phyloP scores from a whole-genome alignment of 2,888 invertebrate genomes.

The Orgyia antiqua region DNA sequence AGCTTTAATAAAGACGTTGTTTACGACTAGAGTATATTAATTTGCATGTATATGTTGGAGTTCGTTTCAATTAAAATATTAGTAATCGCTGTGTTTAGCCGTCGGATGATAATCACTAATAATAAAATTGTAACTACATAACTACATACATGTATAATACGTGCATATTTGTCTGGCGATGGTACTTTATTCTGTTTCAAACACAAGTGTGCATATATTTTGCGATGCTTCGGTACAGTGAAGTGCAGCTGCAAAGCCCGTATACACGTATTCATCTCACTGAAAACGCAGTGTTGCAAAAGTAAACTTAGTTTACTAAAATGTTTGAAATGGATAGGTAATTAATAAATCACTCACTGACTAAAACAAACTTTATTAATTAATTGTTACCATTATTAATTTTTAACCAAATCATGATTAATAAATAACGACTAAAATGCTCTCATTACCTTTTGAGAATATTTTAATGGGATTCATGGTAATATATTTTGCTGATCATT shows the following conservation, averaged over 20 bases:
- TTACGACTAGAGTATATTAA: conserved; percentile 41
- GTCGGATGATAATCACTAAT: conserved; percentile 38
- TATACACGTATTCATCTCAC: conserved; percentile 6
- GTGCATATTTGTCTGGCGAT: conserved; percentile 24
- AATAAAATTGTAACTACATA: conserved; percentile 34
- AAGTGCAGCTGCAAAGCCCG: conserved; percentile 5
- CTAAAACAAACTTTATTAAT: no score
- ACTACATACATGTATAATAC: no score
- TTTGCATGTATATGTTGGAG: conserved; percentile 44
- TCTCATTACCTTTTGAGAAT: no score
- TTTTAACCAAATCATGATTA: no score
- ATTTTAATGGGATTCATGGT: no score
- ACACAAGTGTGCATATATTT: conserved; percentile 10
- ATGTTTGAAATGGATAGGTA: no score
- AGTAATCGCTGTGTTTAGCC: conserved; percentile 40
- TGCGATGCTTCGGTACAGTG: conserved; percentile 3
- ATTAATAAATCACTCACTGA: no score
- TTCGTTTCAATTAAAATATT: conserved; percentile 49
- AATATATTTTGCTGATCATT: no score
- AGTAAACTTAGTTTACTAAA: no score
- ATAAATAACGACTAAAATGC: no score
- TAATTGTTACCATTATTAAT: no score
- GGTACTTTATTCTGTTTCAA: conserved; percentile 30
- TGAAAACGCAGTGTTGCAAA: no score
- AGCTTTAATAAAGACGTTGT: conserved; percentile 25